phyloP scores from a whole-genome alignment of 64 coral and sea anemone genomes.

The Exaiptasia diaphana region DNA sequence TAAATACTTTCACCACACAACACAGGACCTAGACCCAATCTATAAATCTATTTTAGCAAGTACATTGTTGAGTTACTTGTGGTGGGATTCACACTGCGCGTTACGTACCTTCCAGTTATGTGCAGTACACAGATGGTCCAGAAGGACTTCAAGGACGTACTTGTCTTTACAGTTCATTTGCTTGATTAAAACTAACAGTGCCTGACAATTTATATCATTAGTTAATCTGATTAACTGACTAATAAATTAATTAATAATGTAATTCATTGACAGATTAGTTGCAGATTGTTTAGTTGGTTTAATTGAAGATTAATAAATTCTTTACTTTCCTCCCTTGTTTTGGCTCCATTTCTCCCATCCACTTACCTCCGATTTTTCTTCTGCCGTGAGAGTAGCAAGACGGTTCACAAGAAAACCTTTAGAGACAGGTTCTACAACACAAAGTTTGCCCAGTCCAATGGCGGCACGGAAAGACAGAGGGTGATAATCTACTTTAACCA shows the following conservation, averaged over 20 bases:
- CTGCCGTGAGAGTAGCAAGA: conserved; percentile 45
- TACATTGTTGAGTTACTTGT: too few species aligned
- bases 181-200: conserved; percentile 83
- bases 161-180: conserved; percentile 93
- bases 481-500: conserved; percentile 46
- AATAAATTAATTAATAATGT: too few species aligned
- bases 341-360: too few species aligned
- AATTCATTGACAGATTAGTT: too few species aligned
- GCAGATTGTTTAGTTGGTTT: too few species aligned
- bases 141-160: conserved; percentile 52
- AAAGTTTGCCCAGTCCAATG: conserved; percentile 77
- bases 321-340: too few species aligned
- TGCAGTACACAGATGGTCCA: conserved; percentile 72
- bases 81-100: too few species aligned
- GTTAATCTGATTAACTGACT: too few species aligned
- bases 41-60: background rate
- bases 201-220: too few species aligned
- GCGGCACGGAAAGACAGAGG: conserved; percentile 82
- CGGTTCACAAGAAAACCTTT: conserved; percentile 72
- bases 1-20: too few species aligned
- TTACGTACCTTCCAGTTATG: conserved; percentile 87
- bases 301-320: too few species aligned
- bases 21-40: background rate
- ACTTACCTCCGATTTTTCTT: conserved; percentile 68
- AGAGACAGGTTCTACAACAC: conserved; percentile 79